These are phyloP conservation scores for Autographa pulchrina DNA, from an alignment of 2,888 invertebrate genomes.

Conservation along the genomic window DNA sequence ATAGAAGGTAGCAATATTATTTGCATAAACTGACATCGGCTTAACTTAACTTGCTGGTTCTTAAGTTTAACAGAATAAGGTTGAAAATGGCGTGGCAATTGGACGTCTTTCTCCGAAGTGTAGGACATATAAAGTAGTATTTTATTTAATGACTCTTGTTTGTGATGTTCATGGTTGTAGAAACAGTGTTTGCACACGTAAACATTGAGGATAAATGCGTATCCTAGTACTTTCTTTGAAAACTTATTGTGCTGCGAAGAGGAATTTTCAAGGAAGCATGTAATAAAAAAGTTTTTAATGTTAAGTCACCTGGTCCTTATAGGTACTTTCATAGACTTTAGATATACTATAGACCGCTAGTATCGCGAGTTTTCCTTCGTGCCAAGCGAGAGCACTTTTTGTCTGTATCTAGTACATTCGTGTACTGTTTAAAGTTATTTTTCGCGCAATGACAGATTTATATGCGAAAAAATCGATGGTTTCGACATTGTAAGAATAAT, in stretches of 20 bases:
- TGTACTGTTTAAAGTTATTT: no score
- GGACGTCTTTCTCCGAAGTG: background rate
- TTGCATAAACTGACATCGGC: conserved; percentile 39
- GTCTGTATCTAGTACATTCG: no score
- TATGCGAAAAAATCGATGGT: no score
- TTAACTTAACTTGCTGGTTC: conserved; percentile 17
- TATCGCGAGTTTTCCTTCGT: no score
- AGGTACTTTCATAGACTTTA: no score
- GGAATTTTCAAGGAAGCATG: no score
- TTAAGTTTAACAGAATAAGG: background rate
- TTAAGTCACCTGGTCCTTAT: no score
- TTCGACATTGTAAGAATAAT: no score
- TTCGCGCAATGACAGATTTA: no score
- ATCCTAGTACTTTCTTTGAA: background rate
- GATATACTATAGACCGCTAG: no score
- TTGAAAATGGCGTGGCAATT: background rate
- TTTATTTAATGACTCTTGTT: conserved; percentile 3
- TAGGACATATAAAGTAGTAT: conserved; percentile 1
- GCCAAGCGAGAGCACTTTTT: no score
- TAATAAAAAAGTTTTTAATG: no score
- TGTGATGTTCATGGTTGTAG: background rate
- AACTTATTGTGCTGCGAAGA: background rate
- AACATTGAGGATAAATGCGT: background rate
- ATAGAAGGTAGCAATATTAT: conserved; percentile 36
- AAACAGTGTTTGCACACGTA: background rate